Evolutionary conservation across 1,140 invertebrate genomes (phyloP).

Genomic region (Drosophila triauraria): DNA sequence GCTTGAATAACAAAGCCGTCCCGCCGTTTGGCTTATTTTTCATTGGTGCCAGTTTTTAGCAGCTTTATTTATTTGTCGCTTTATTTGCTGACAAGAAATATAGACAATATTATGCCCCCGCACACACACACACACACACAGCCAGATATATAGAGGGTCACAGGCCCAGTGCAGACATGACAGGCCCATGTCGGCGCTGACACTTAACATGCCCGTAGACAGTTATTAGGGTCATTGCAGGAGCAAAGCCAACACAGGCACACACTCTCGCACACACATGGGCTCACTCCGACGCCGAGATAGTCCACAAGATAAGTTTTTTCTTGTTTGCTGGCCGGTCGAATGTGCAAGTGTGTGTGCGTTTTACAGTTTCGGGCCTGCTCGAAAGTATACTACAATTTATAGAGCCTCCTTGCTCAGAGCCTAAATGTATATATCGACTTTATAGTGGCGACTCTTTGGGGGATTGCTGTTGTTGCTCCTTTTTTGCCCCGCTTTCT

Average conservation of each 20-base stretch:
- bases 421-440: constrained; percentile 79
- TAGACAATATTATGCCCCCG: constrained; percentile 74
- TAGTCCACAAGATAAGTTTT: constrained; percentile 50
- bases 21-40: constrained; percentile 49
- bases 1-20: not conserved
- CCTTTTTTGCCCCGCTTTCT: constrained; percentile 37
- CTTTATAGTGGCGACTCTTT: constrained; percentile 68
- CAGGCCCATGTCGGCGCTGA: constrained; percentile 78
- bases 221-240: constrained; percentile 78
- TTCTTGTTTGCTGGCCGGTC: constrained; percentile 25
- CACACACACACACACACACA: constrained; percentile 18
- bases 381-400: constrained; percentile 73
- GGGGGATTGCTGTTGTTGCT: constrained; percentile 29
- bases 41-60: constrained; percentile 71
- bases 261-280: not conserved
- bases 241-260: constrained; percentile 27
- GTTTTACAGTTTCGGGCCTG: constrained; percentile 70
- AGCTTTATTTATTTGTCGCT: constrained; percentile 81
- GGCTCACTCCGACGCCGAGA: constrained; percentile 11
- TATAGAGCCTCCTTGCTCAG: constrained; percentile 61
- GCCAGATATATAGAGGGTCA: constrained; percentile 22
- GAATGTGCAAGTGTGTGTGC: constrained; percentile 37
- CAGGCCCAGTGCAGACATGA: constrained; percentile 64
- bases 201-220: constrained; percentile 83
- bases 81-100: constrained; percentile 81